A percentile compares a stretch with the other conserved stretches of the same genome.
phyloP scores from a whole-genome alignment of 2,888 invertebrate species.

The Sinhomidia bicolor region DNA sequence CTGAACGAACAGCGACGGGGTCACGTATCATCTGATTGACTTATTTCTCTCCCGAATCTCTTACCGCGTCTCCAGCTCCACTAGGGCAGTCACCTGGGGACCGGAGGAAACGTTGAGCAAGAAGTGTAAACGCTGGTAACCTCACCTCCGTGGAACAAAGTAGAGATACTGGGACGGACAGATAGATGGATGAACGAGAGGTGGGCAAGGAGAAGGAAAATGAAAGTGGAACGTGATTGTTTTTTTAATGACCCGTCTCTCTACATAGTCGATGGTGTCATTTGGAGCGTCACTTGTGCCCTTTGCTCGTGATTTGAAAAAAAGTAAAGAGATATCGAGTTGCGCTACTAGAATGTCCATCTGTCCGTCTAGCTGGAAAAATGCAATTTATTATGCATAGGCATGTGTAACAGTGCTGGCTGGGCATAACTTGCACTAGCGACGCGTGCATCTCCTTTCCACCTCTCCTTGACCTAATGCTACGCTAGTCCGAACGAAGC shows the following conservation, averaged over 20 bases:
- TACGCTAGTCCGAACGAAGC: too few relatives aligned
- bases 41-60: slow-evolving; percentile 40
- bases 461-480: background rate
- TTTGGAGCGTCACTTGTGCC: too few relatives aligned
- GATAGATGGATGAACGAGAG: background rate
- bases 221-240: slow-evolving; percentile 29
- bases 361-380: background rate
- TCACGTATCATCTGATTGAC: slow-evolving; percentile 49
- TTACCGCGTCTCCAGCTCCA: background rate
- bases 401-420: too few relatives aligned
- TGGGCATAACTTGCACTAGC: background rate
- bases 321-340: background rate
- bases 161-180: too few relatives aligned
- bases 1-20: slow-evolving; percentile 27
- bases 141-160: background rate
- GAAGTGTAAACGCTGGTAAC: too few relatives aligned
- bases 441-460: background rate
- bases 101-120: too few relatives aligned
- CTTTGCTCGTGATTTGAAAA: too few relatives aligned
- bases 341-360: background rate
- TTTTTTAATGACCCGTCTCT: too few relatives aligned
- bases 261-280: too few relatives aligned
- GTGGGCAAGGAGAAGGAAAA: background rate
- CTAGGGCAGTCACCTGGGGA: background rate
- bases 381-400: slow-evolving; percentile 36